A percentile compares a stretch with the other conserved stretches of the same genome.
Conservation (phyloP, 1,140 invertebrate species). For the Orussus abietinus region DNA sequence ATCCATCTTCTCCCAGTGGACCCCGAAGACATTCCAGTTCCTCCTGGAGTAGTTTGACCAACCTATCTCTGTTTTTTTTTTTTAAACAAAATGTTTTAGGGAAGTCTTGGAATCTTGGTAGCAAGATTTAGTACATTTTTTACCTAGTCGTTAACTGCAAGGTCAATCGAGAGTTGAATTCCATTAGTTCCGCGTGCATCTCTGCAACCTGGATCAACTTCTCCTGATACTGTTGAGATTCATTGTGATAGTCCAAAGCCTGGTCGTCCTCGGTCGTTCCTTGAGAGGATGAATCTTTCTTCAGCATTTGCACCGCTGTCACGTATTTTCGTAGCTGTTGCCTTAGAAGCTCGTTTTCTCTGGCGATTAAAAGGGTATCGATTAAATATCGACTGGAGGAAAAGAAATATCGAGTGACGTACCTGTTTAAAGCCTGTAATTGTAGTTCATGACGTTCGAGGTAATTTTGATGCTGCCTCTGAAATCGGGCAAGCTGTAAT, state of each 20-base stretch:
- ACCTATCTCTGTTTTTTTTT: constrained; percentile 58
- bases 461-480: constrained; percentile 50
- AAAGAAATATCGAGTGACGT: too few species aligned
- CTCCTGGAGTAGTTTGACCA: constrained; percentile 60
- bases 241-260: constrained; percentile 60
- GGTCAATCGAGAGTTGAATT: constrained; percentile 73
- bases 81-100: neutral
- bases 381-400: constrained; percentile 1
- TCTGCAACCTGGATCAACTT: constrained; percentile 92
- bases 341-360: constrained; percentile 83
- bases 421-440: constrained; percentile 45
- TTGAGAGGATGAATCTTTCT: constrained; percentile 56
- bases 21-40: constrained; percentile 71
- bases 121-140: constrained; percentile 5
- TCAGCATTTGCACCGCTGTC: constrained; percentile 81
- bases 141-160: constrained; percentile 44
- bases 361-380: constrained; percentile 37
- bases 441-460: constrained; percentile 48
- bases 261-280: constrained; percentile 42
- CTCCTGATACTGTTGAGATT: constrained; percentile 80
- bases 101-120: too few species aligned
- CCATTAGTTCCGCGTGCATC: constrained; percentile 94
- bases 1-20: constrained; percentile 56
- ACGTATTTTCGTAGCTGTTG: constrained; percentile 88
- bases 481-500: constrained; percentile 42